A percentile compares a stretch with the other conserved stretches of the same genome.
Evolutionary conservation across 64 coral and sea anemone genomes (phyloP).

Genomic region (Exaiptasia diaphana): DNA sequence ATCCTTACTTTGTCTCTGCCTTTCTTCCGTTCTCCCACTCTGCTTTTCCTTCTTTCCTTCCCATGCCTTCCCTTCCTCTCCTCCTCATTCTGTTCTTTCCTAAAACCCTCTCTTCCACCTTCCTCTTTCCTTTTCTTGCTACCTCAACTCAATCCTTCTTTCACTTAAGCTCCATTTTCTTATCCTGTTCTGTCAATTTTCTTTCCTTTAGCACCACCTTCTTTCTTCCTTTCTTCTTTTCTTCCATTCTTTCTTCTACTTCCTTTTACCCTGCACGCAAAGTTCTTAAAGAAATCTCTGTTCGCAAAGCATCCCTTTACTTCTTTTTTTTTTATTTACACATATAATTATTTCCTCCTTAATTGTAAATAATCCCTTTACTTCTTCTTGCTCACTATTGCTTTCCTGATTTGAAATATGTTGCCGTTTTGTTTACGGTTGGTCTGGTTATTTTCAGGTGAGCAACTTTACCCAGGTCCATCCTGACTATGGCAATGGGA

Average conservation of each 20-base stretch:
- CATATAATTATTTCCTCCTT: too few relatives aligned
- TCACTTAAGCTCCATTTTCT: background rate
- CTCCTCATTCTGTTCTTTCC: background rate
- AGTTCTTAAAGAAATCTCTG: background rate
- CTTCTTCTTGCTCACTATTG: too few relatives aligned
- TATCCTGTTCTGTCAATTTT: background rate
- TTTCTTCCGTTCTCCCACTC: background rate
- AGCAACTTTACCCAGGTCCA: conserved; percentile 62
- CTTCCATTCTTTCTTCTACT: background rate
- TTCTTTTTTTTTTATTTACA: too few relatives aligned
- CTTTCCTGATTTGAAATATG: too few relatives aligned
- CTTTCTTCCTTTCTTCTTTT: background rate
- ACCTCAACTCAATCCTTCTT: background rate
- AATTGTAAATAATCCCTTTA: too few relatives aligned
- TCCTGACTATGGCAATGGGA: conserved; percentile 64
- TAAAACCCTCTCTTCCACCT: background rate
- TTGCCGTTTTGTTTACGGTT: too few relatives aligned
- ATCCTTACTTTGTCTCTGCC: background rate
- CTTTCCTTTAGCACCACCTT: background rate
- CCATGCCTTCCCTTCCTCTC: background rate
- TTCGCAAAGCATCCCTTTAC: background rate
- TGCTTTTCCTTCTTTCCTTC: background rate
- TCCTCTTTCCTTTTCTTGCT: background rate
- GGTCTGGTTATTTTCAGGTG: too few relatives aligned
- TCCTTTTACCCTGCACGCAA: background rate